Evolutionary conservation across 2,888 invertebrate genomes (phyloP).

Genomic region (Chrysolina haemoptera): DNA sequence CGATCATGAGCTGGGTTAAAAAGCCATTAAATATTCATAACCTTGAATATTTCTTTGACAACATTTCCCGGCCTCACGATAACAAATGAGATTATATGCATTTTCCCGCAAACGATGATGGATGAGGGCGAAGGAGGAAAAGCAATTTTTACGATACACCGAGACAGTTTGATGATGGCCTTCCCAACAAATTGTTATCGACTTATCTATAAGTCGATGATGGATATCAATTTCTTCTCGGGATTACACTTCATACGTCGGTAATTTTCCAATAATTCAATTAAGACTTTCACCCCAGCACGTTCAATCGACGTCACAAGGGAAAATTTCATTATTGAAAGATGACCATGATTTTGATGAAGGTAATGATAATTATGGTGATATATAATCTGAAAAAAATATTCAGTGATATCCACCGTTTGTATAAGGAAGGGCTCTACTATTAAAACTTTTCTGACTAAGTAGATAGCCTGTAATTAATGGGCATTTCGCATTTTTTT

Average conservation of each 20-base stretch:
- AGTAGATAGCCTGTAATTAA: no score
- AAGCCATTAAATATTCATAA: constrained; percentile 7
- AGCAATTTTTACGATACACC: constrained; percentile 4
- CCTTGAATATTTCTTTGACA: not conserved
- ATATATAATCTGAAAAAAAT: no score
- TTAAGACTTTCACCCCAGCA: not conserved
- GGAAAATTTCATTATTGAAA: no score
- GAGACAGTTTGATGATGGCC: not conserved
- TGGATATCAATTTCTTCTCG: not conserved
- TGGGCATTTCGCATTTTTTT: no score
- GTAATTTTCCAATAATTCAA: not conserved
- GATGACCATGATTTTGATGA: no score
- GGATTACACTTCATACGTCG: not conserved
- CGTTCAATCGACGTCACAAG: no score
- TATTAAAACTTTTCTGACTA: no score
- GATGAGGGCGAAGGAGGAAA: constrained; percentile 7
- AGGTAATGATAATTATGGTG: no score
- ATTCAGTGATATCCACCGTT: no score
- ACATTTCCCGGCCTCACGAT: not conserved
- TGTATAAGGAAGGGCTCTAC: no score
- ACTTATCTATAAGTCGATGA: not conserved
- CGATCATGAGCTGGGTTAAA: no score
- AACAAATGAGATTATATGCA: constrained; percentile 4
- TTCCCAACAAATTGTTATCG: not conserved
- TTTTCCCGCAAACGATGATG: constrained; percentile 14